Conservation (phyloP, 92 coral and sea anemone genomes). For the Chrysogorgia sp. region DNA sequence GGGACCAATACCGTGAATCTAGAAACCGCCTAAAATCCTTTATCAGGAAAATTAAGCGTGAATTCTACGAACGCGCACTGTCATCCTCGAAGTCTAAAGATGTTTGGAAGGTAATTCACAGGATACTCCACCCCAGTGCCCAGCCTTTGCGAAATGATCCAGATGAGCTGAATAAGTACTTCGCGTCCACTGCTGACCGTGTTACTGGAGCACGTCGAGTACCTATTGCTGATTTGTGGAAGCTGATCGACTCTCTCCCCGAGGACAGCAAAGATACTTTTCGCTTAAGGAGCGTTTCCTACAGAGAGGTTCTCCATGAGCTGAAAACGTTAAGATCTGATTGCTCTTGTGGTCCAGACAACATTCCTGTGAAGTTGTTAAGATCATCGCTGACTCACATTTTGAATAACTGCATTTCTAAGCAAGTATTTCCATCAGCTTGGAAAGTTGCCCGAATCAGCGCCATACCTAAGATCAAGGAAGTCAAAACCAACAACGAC, state of each 20-base stretch:
- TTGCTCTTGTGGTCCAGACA: constrained; percentile 32
- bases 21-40: constrained; percentile 13
- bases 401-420: no score
- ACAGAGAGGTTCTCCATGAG: constrained; percentile 1
- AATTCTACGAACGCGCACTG: constrained; percentile 25
- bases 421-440: constrained; percentile 21
- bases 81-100: constrained; percentile 22
- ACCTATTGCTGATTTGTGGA: background rate
- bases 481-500: constrained; percentile 22
- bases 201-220: background rate
- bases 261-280: constrained; percentile 14
- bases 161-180: no score
- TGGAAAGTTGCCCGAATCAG: constrained; percentile 31
- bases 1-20: constrained; percentile 27
- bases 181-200: constrained; percentile 38
- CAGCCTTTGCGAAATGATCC: constrained; percentile 19
- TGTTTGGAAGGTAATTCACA: constrained; percentile 54
- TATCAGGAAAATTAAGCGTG: constrained; percentile 34
- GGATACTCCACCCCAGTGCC: constrained; percentile 41
- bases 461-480: constrained; percentile 23
- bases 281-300: constrained; percentile 11
- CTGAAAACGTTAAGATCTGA: constrained; percentile 27
- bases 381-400: constrained; percentile 52
- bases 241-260: constrained; percentile 32
- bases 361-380: constrained; percentile 52